Evolutionary conservation across 1,140 invertebrate genomes (phyloP).

Genomic region (Dufourea novaeangliae): DNA sequence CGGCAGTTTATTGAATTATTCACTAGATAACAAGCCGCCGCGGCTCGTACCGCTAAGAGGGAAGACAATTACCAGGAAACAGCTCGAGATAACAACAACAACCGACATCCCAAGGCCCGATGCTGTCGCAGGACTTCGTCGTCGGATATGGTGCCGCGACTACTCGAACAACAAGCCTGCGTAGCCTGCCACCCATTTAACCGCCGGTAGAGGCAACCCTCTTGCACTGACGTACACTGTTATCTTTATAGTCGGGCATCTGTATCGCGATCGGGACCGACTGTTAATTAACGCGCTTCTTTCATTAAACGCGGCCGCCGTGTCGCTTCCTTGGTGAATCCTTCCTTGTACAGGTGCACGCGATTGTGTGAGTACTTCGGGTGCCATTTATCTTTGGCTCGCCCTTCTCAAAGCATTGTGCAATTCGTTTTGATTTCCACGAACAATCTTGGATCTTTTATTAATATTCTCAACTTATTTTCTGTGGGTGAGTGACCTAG

Average conservation of each 20-base stretch:
- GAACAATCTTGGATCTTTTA: slow-evolving; percentile 24
- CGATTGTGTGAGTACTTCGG: not conserved
- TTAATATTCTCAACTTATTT: not conserved
- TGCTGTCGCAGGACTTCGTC: slow-evolving; percentile 58
- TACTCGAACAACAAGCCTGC: slow-evolving; percentile 52
- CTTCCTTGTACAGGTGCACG: too few relatives aligned
- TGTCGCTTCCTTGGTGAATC: not conserved
- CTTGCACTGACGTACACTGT: slow-evolving; percentile 46
- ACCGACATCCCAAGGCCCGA: slow-evolving; percentile 60
- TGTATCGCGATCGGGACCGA: slow-evolving; percentile 59
- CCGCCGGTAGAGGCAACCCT: slow-evolving; percentile 30
- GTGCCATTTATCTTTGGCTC: not conserved
- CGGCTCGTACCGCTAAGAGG: slow-evolving; percentile 59
- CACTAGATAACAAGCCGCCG: slow-evolving; percentile 69
- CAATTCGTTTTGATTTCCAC: not conserved
- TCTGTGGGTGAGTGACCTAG: too few relatives aligned
- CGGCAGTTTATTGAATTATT: slow-evolving; percentile 74
- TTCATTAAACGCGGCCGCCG: slow-evolving; percentile 35
- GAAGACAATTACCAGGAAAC: slow-evolving; percentile 74
- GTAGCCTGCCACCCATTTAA: slow-evolving; percentile 42
- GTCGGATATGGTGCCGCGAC: slow-evolving; percentile 57
- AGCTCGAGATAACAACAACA: slow-evolving; percentile 71
- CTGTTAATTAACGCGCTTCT: slow-evolving; percentile 68
- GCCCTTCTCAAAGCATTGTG: not conserved
- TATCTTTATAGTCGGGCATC: slow-evolving; percentile 65